Evolutionary conservation across 1,140 invertebrate genomes (phyloP), one percentile per base, ranked within the genome.

Genomic region (Bradynema listronoti): DNA sequence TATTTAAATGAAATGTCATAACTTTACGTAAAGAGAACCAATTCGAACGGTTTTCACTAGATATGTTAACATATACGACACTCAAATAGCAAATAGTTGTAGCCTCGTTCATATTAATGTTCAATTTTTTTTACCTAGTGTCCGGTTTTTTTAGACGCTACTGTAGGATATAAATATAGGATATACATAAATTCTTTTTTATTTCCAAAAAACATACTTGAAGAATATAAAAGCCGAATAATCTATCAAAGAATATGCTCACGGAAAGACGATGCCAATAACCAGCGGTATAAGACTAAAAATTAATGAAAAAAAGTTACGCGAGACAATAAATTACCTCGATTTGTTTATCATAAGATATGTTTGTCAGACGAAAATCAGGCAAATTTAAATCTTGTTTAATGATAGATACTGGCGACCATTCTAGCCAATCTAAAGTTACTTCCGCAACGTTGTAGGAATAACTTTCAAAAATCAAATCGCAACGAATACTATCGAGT

Each of bases 181-280:
- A n/a, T n/a, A n/a, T n/a, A n/a, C n/a, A n/a, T n/a, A n/a, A n/a
- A n/a, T n/a, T n/a, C n/a, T n/a, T n/a, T n/a, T n/a, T n/a, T n/a
- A n/a, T n/a, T n/a, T n/a, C n/a, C n/a, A n/a, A n/a, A n/a, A n/a
- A n/a, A n/a, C n/a, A n/a, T n/a, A n/a, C n/a, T 36, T 75, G 74
- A 4, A 77, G 60, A 34, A 77, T 75, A 51, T 77, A 77, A 52
- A 78, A 77, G 7, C 76, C 74, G 39, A 74, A 77, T n/a, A 78
- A 66, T 34, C 74, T 47, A 29, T 77, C 74, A 55, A 77, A 77
- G 47, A 68, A 65, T 36, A 77, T 72, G 34, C 56, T 46, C 1
- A 78, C 74, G 11, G 58, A 64, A 9, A 77, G 52, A 9, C 76
- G 67, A 58, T 77, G 73, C 74, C 74, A 77, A 16, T 71, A 56